Conservation (phyloP, 2,113 vertebrate genomes). For the Phalacrocorax pelagicus region DNA sequence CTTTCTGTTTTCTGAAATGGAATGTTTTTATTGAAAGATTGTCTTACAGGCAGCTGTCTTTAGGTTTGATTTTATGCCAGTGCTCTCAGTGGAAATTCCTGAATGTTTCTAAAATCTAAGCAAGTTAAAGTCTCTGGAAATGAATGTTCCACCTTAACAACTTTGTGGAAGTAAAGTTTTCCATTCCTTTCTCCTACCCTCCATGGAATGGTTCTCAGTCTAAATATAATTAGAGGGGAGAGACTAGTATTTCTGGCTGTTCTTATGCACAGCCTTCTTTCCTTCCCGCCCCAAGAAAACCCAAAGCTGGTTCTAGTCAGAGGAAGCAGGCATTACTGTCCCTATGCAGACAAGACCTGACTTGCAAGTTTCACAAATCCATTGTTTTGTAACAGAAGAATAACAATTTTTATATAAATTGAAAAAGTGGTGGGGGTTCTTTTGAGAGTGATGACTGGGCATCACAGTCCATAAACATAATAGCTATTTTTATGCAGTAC, state of each 20-base stretch:
- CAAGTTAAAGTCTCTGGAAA: conserved; percentile 1
- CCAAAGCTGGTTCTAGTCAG: not conserved
- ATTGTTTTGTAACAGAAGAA: not conserved
- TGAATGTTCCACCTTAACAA: not conserved
- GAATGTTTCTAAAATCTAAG: conserved; percentile 19
- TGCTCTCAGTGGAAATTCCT: conserved; percentile 35
- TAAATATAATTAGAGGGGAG: not conserved
- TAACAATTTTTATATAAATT: not conserved
- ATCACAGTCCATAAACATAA: not conserved
- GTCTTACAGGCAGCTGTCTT: conserved; percentile 20
- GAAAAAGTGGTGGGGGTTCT: not conserved
- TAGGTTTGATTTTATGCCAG: conserved; percentile 10
- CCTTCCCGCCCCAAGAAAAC: not conserved
- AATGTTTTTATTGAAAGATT: conserved; percentile 14
- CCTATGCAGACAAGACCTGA: not conserved
- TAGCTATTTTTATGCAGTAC: not conserved
- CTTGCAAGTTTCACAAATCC: not conserved
- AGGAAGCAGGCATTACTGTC: not conserved
- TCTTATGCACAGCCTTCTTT: not conserved
- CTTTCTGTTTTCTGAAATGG: conserved; percentile 31
- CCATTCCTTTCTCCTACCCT: conserved; percentile 1
- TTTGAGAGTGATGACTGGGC: not conserved
- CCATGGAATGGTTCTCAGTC: not conserved
- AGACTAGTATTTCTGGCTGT: not conserved
- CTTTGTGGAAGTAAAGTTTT: conserved; percentile 19